These are phyloP conservation scores for Julus scanicus DNA, from an alignment of 2,888 invertebrate genomes.

Conservation along the genomic window DNA sequence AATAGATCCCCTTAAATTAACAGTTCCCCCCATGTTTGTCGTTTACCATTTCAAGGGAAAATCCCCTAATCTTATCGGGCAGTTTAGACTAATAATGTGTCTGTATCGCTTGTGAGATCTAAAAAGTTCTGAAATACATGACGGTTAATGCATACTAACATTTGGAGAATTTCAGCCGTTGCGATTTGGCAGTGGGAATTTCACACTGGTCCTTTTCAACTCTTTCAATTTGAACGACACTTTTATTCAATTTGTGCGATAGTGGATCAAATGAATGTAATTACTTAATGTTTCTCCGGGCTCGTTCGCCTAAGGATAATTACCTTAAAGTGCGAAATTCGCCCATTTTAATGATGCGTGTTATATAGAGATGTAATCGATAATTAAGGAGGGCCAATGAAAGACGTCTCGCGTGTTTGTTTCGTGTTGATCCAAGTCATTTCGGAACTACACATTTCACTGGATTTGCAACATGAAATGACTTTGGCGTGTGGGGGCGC, in stretches of 20 bases:
- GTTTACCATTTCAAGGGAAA: too few species aligned
- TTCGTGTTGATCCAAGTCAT: neutral
- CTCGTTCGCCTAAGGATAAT: constrained; percentile 5
- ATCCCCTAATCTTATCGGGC: too few species aligned
- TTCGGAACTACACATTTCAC: neutral
- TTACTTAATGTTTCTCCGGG: neutral
- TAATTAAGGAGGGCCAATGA: constrained; percentile 14
- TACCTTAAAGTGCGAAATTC: constrained; percentile 27
- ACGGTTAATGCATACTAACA: neutral
- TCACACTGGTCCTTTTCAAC: neutral
- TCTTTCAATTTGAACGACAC: neutral
- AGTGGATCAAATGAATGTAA: neutral
- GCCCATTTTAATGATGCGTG: constrained; percentile 42
- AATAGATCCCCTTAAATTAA: too few species aligned
- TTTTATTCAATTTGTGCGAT: constrained; percentile 21
- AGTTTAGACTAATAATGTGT: too few species aligned
- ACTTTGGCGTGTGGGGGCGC: constrained; percentile 6
- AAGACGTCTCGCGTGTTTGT: neutral
- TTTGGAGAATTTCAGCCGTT: neutral
- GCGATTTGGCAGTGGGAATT: neutral
- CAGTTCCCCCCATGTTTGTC: too few species aligned
- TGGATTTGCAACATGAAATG: neutral
- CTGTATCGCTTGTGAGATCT: neutral
- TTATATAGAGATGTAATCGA: constrained; percentile 1
- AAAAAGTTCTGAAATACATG: neutral